These are phyloP conservation scores for Icerya purchasi DNA, from an alignment of 2,888 invertebrate species.

Conservation along the genomic window DNA sequence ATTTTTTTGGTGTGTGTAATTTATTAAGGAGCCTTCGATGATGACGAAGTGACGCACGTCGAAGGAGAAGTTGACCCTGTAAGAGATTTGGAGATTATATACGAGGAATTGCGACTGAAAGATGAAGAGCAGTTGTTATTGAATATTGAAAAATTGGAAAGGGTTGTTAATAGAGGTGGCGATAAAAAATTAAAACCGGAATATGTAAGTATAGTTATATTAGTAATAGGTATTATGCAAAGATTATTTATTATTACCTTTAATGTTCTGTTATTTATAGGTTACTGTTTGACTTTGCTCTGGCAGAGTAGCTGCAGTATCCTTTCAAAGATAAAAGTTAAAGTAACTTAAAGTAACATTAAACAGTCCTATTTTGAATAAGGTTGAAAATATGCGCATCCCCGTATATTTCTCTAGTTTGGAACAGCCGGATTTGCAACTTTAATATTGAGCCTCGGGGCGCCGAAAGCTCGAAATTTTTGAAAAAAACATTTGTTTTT, in stretches of 20 bases:
- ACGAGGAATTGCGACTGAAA: constrained; percentile 82
- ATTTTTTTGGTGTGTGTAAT: too few relatives aligned
- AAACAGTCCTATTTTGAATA: too few relatives aligned
- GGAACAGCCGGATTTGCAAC: too few relatives aligned
- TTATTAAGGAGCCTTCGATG: constrained; percentile 96
- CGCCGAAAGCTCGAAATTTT: too few relatives aligned
- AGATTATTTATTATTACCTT: not conserved
- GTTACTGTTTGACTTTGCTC: not conserved
- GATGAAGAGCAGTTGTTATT: constrained; percentile 73
- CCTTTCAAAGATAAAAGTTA: too few relatives aligned
- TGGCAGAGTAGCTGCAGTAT: too few relatives aligned
- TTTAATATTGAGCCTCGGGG: too few relatives aligned
- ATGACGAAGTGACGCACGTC: constrained; percentile 91
- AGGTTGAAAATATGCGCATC: too few relatives aligned
- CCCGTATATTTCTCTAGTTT: too few relatives aligned
- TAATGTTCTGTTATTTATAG: not conserved
- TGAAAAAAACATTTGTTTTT: too few relatives aligned
- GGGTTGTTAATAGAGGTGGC: constrained; percentile 53
- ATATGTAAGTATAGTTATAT: constrained; percentile 42
- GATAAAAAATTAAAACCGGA: constrained; percentile 93
- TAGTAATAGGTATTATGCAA: not conserved
- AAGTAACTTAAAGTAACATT: too few relatives aligned
- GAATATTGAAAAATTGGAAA: constrained; percentile 68
- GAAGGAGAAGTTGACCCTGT: constrained; percentile 97
- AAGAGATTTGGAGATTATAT: constrained; percentile 87